Evolutionary conservation across 2,888 invertebrate species (phyloP), one percentile per base, ranked within the genome.

Genomic region (Caenorhabditis becei): DNA sequence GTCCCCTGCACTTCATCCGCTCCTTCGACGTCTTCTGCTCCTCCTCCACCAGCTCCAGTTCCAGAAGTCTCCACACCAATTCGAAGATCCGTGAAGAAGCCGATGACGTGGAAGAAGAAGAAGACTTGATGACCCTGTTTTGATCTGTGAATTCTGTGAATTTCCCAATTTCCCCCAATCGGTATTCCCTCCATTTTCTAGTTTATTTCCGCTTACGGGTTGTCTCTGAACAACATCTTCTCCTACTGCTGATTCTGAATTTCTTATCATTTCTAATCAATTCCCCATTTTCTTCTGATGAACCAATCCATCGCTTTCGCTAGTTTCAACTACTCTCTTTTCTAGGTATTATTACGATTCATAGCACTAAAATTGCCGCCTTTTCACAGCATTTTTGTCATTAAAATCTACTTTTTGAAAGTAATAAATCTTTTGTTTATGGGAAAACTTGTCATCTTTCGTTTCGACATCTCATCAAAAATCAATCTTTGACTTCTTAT

Each of bases 21-120:
- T 41, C 41, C 35, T 5, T 35, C 35, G 35, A 35, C 35, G 35
- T 35, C 35, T 35, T 24, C 24, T 2, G 8, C 58, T n/a, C n/a
- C n/a, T 58, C 16, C 24, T 20, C 35, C 26, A 11, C 8, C 61
- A 4, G 4, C 62, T 63, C 18, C 44, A 32, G 56, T 28, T 14
- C 24, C 41, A n/a, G n/a, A n/a, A n/a, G n/a, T n/a, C n/a, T n/a
- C n/a, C n/a, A n/a, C 58, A 18, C 20, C 20, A 10, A 51, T 24
- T n/a, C n/a, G 56, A 58, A 56, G 67, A 32, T 58, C 67, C 7
- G 58, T 67, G 11, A 67, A 67, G 47, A 67, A 67, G 47, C 67
- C 67, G n/a, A 18, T 47, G 2, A 18, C 24, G 20, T 63, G 32
- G 44, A 16, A 3, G 20, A 58, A 49, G 23, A 67, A 67, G 41